Evolutionary conservation across 2,888 invertebrate species (phyloP).

Genomic region (Orgyia antiqua): DNA sequence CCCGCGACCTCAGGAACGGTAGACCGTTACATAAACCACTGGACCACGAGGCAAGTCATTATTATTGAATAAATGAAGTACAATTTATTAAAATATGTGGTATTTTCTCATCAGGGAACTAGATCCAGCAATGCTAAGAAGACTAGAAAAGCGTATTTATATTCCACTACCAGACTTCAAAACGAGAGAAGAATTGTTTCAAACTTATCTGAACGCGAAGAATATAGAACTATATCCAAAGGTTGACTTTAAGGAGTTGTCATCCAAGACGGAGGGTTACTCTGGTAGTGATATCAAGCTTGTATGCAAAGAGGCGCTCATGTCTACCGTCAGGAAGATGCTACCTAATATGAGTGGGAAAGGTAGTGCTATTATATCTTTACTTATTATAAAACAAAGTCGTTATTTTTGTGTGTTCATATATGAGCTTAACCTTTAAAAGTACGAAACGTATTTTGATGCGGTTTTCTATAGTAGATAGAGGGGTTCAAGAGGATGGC

Average conservation of each 20-base stretch:
- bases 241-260: constrained; percentile 64
- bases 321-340: constrained; percentile 86
- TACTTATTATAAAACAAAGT: too few relatives aligned
- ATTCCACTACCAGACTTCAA: constrained; percentile 85
- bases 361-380: too few relatives aligned
- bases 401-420: too few relatives aligned
- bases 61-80: too few relatives aligned
- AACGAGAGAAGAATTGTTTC: constrained; percentile 84
- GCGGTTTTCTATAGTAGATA: too few relatives aligned
- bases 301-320: constrained; percentile 92
- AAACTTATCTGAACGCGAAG: constrained; percentile 75
- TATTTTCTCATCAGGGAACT: constrained; percentile 81
- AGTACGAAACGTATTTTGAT: too few relatives aligned
- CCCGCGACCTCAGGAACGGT: too few relatives aligned
- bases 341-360: constrained; percentile 49
- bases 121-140: constrained; percentile 90
- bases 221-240: constrained; percentile 62
- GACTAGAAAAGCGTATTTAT: constrained; percentile 91
- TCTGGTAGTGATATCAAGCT: constrained; percentile 93
- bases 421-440: too few relatives aligned
- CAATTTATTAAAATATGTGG: neutral
- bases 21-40: too few relatives aligned
- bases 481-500: too few relatives aligned
- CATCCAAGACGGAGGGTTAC: constrained; percentile 83
- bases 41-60: too few relatives aligned